Percentiles rank a stretch among this genome's conserved stretches.
Conservation (phyloP, 53 echinoderm and acorn worm genomes). For the Zoroaster sp. region DNA sequence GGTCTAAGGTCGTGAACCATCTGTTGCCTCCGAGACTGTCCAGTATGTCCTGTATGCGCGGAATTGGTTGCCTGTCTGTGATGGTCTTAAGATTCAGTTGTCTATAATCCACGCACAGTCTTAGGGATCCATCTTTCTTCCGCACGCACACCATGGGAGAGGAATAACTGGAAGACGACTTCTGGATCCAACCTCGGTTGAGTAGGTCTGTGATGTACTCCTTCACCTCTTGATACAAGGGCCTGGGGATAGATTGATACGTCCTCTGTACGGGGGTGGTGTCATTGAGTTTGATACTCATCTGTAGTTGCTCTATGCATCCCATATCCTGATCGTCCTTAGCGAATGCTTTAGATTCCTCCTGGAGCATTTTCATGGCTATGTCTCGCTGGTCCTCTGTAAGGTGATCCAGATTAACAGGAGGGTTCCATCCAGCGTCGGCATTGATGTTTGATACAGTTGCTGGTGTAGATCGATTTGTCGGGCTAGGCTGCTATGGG, state of each 20-base stretch:
- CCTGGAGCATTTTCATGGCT: too few species aligned
- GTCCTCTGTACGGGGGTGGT: constrained; percentile 60
- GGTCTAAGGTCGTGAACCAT: constrained; percentile 48
- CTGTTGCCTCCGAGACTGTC: constrained; percentile 38
- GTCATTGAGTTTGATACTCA: constrained; percentile 24
- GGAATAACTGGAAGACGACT: constrained; percentile 52
- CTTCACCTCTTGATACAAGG: constrained; percentile 56
- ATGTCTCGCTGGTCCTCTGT: too few species aligned
- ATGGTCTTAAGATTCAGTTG: constrained; percentile 43
- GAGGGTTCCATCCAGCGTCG: too few species aligned
- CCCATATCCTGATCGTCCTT: too few species aligned
- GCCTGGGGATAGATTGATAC: constrained; percentile 54
- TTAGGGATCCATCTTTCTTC: constrained; percentile 54
- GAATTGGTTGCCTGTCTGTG: constrained; percentile 46
- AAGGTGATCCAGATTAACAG: too few species aligned
- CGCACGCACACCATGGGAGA: constrained; percentile 67
- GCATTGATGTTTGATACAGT: too few species aligned
- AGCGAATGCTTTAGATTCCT: too few species aligned
- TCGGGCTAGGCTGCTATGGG: too few species aligned
- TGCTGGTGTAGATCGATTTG: too few species aligned
- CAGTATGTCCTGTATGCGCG: constrained; percentile 29
- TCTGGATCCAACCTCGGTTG: constrained; percentile 40
- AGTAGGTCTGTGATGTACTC: constrained; percentile 59
- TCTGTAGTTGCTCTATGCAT: background rate
- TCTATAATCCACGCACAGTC: constrained; percentile 48